phyloP scores from a whole-genome alignment of 1,140 invertebrate genomes.

The Drepana arcuata region DNA sequence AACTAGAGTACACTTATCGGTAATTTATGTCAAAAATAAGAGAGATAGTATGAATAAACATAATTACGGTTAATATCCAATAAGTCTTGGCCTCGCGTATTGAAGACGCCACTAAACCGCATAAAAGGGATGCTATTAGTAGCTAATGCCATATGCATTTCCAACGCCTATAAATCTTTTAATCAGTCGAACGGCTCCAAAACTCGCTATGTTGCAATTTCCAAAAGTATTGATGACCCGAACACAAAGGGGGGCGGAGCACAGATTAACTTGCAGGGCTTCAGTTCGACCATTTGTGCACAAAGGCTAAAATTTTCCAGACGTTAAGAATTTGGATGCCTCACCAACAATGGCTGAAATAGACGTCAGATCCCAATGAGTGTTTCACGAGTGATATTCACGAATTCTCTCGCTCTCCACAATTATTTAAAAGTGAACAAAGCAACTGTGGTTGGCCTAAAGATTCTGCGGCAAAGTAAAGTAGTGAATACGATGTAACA shows the following conservation, averaged over 20 bases:
- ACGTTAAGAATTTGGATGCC: conserved; percentile 43
- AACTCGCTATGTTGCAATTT: conserved; percentile 25
- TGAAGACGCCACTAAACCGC: too few relatives aligned
- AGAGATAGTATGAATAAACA: too few relatives aligned
- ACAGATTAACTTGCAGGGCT: conserved; percentile 46
- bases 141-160: too few relatives aligned
- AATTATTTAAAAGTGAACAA: conserved; percentile 46
- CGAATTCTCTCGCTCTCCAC: conserved; percentile 29
- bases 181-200: conserved; percentile 7
- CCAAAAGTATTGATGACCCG: conserved; percentile 41
- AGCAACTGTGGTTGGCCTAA: too few relatives aligned
- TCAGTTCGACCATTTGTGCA: conserved; percentile 24
- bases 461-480: too few relatives aligned
- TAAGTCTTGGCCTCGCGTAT: too few relatives aligned
- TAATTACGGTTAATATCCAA: too few relatives aligned
- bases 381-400: conserved; percentile 45
- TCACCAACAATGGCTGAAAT: conserved; percentile 31
- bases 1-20: too few relatives aligned
- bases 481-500: too few relatives aligned
- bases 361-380: conserved; percentile 35
- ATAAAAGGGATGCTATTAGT: too few relatives aligned
- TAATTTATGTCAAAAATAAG: too few relatives aligned
- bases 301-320: conserved; percentile 44
- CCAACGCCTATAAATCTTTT: too few relatives aligned
- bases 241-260: conserved; percentile 35